These are phyloP conservation scores for Drosophila lacicola DNA, from an alignment of 2,888 invertebrate species.

Conservation along the genomic window DNA sequence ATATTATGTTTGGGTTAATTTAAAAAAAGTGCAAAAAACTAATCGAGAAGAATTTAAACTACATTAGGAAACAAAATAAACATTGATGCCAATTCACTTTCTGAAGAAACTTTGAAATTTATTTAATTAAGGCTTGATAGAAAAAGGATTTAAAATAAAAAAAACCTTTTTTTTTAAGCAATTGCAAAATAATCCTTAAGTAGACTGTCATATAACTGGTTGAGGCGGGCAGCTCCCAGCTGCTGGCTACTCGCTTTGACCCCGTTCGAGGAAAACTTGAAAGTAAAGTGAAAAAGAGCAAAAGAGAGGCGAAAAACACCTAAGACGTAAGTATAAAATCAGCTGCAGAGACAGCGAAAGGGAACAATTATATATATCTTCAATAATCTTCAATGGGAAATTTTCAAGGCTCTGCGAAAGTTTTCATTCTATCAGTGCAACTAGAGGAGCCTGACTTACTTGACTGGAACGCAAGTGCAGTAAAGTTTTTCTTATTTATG, in stretches of 20 bases:
- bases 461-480: conserved; percentile 31
- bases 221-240: conserved; percentile 18
- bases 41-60: too few relatives aligned
- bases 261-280: conserved; percentile 22
- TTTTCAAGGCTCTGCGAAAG: conserved; percentile 47
- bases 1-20: too few relatives aligned
- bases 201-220: conserved; percentile 8
- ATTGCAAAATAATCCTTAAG: conserved; percentile 14
- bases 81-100: too few relatives aligned
- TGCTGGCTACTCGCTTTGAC: conserved; percentile 25
- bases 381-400: conserved; percentile 49
- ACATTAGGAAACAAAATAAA: too few relatives aligned
- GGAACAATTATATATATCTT: conserved; percentile 15
- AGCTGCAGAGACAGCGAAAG: conserved; percentile 25
- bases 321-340: conserved; percentile 21
- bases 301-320: background rate
- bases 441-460: conserved; percentile 18
- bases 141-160: too few relatives aligned
- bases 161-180: background rate
- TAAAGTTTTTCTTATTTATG: conserved; percentile 68
- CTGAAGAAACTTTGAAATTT: too few relatives aligned
- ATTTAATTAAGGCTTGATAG: too few relatives aligned
- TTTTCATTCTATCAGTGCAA: conserved; percentile 24
- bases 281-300: conserved; percentile 2
- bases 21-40: too few relatives aligned